Base-by-base conservation (phyloP, 1,140 invertebrate species). In the Sitophilus oryzae region DNA sequence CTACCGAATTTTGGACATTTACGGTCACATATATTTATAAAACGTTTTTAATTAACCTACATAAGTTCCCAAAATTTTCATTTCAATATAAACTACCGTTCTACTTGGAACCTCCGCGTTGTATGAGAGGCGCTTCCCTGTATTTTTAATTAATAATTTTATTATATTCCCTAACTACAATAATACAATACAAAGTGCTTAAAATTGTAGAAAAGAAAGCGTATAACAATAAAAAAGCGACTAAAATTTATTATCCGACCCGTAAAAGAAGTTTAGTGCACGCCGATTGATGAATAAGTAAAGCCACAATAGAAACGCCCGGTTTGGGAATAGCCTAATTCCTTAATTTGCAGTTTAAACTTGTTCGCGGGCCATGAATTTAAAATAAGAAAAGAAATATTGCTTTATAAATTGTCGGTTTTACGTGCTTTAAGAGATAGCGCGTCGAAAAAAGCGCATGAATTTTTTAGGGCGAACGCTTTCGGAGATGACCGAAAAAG, bases 261-360 rank as follows among this genome's bases (percentile, higher is more conserved):
- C 25, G 25, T 30, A 30, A 30, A 30, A 11, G 11, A 30, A 30
- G 5, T 30, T 30, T 5, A 30, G 25, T 11, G 11, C 25, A 30
- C 11, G 11, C 25, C 40, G 19, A 20, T 20, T 42, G 37, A 51
- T 68, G 65, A 68, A 68, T 68, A 68, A 66, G 51, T 68, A 68
- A 68, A 63, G 55, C 53, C 56, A 64, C 63, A 68, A 66, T 66
- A 68, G 19, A 42, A 68, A 68, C 65, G 63, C 64, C 65, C 48
- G 65, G 62, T 62, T 62, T 65, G 64, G 66, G 66, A 68, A 68
- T 68, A 66, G 57, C 63, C 66, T 68, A 66, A 68, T 68, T 68
- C 66, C 65, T 66, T 68, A 68, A 68, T 68, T 68, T 68, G 65
- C 60, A 54, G 54, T 61, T 66, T 64, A n/a, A 66, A 68, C 59